Base-by-base conservation (phyloP, 2,888 invertebrate genomes). In the Dolomedes plantarius region DNA sequence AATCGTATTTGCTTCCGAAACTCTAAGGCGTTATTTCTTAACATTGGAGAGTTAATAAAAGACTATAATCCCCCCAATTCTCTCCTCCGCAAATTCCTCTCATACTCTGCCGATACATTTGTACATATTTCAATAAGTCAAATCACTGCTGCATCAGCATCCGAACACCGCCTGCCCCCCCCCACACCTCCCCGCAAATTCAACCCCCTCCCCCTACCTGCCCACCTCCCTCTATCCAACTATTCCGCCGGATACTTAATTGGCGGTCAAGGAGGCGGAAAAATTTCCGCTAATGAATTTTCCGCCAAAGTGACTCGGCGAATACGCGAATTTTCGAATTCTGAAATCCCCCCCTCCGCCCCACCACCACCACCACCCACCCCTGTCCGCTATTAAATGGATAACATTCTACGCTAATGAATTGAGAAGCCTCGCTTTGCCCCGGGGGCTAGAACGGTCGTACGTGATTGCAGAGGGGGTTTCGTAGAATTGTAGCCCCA, bases 251-350 rank as follows among this genome's bases (percentile, higher is more conserved):
- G 73, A 85, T 76, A 85, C 83, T 85, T 85, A 85, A 85, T 85
- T 85, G 83, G 83, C 77, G 83, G 83, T 85, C 83, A 85, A 85
- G 83, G 73, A 85, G 83, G 83, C 83, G 83, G 83, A 85, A 85
- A 85, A 85, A 85, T 85, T 85, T 85, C 77, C 83, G 72, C 83
- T 85, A 85, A 85, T 85, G 83, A 85, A 85, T 85, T 85, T 85
- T 85, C 83, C 83, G 36, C 28, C 73, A 72, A 69, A 85, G 77
- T 77, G 71, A 77, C 72, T 85, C 77, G 67, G 77, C 67, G 83
- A 62, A 77, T 81, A 32, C 67, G 77, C 32, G 76, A 56, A 56
- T 56, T 56, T 56, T 56, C 56, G 83, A 77, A 83, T 83, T 77
- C 72, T 23, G 56, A 56, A 19, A 56, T 65, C 23, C 31, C 50